phyloP scores from a whole-genome alignment of 2,888 invertebrate genomes.

The Panzeria rudis region DNA sequence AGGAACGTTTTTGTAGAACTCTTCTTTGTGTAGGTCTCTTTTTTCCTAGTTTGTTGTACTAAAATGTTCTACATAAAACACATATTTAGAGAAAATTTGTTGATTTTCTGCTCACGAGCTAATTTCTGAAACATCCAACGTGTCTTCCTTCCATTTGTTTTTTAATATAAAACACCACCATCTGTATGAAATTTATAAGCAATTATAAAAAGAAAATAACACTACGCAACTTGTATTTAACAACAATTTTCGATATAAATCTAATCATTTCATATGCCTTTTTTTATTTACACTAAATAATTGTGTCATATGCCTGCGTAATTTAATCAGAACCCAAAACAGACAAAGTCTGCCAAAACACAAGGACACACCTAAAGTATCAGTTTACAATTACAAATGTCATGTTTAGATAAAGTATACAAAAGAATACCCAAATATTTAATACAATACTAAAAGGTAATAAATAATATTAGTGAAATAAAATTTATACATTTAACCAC shows the following conservation, averaged over 20 bases:
- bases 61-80: too few relatives aligned
- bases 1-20: too few relatives aligned
- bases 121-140: not conserved
- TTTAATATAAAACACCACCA: constrained; percentile 47
- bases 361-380: constrained; percentile 68
- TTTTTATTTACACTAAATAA: constrained; percentile 59
- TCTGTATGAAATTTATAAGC: constrained; percentile 61
- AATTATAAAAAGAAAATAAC: constrained; percentile 57
- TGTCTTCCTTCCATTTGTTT: not conserved
- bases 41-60: too few relatives aligned
- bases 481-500: constrained; percentile 62
- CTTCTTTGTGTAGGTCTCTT: too few relatives aligned
- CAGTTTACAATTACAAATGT: constrained; percentile 73
- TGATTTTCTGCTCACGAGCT: not conserved
- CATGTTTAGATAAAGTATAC: constrained; percentile 66
- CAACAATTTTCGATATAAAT: constrained; percentile 66
- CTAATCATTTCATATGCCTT: constrained; percentile 52
- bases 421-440: constrained; percentile 28
- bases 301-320: constrained; percentile 68
- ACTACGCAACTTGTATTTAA: constrained; percentile 36
- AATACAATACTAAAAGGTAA: constrained; percentile 61
- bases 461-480: constrained; percentile 64
- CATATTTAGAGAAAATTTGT: not conserved
- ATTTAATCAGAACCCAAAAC: constrained; percentile 42
- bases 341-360: constrained; percentile 10